Percentiles rank a stretch among this genome's conserved stretches.
These are phyloP conservation scores for Panopea generosa DNA, from an alignment of 2,888 invertebrate species.

Conservation along the genomic window DNA sequence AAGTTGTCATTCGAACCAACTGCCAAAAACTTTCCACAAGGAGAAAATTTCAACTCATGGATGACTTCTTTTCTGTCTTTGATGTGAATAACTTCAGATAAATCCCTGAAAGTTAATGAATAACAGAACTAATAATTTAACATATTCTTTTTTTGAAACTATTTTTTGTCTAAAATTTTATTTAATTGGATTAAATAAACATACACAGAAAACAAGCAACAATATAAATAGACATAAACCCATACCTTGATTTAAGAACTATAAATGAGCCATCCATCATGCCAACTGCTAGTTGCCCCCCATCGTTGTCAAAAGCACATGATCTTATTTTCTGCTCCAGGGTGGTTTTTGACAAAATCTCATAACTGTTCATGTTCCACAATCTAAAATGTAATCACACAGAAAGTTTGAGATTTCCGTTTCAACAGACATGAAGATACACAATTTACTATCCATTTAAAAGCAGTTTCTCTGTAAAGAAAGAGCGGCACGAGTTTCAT, in stretches of 20 bases:
- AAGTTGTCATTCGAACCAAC: conserved; percentile 86
- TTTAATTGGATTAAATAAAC: no score
- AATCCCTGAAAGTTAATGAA: conserved; percentile 77
- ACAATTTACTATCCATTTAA: no score
- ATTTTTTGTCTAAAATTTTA: no score
- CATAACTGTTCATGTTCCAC: conserved; percentile 82
- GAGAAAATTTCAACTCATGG: conserved; percentile 86
- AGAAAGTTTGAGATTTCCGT: no score
- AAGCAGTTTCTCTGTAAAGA: no score
- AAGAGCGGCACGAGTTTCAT: no score
- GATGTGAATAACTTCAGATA: conserved; percentile 82
- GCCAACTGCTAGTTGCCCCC: conserved; percentile 82
- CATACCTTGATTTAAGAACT: conserved; percentile 82
- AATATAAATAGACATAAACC: no score
- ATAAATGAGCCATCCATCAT: conserved; percentile 84
- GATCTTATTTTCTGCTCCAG: conserved; percentile 83
- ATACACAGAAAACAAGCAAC: no score
- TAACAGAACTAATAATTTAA: background rate
- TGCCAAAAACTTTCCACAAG: conserved; percentile 85
- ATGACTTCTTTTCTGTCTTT: conserved; percentile 85
- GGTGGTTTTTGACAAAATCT: conserved; percentile 79
- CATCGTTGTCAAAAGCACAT: conserved; percentile 84
- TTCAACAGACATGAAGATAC: no score
- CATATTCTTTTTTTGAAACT: no score
- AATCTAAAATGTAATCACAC: conserved; percentile 71